Percentiles rank a stretch among this genome's conserved stretches.
Conservation (phyloP, 2,113 vertebrate species). For the Notothenia coriiceps region DNA sequence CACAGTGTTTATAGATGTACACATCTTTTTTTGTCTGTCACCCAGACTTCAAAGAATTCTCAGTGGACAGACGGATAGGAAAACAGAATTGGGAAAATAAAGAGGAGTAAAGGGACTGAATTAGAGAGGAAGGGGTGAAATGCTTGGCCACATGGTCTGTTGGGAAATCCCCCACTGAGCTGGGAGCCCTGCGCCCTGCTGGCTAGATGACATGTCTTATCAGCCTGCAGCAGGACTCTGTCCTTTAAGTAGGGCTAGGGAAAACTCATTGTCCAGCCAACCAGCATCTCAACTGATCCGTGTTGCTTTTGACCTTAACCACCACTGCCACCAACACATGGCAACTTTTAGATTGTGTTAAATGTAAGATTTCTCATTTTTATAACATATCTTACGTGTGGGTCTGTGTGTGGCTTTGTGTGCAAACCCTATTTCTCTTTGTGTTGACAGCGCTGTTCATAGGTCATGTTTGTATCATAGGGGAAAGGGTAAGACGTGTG, state of each 20-base stretch:
- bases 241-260: slow-evolving; percentile 76
- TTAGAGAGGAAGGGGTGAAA: slow-evolving; percentile 57
- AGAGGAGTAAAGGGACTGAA: slow-evolving; percentile 41
- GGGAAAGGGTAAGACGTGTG: not conserved
- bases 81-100: slow-evolving; percentile 34
- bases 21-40: slow-evolving; percentile 51
- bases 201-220: slow-evolving; percentile 83
- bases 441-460: slow-evolving; percentile 18
- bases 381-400: slow-evolving; percentile 15
- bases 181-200: slow-evolving; percentile 65
- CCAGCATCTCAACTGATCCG: slow-evolving; percentile 76
- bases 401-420: not conserved
- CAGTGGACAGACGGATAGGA: slow-evolving; percentile 44
- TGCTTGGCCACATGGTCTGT: slow-evolving; percentile 72
- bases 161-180: slow-evolving; percentile 78
- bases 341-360: slow-evolving; percentile 69
- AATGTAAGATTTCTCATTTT: slow-evolving; percentile 60
- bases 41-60: slow-evolving; percentile 57
- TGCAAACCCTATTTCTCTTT: not conserved
- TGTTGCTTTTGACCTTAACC: slow-evolving; percentile 79
- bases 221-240: slow-evolving; percentile 79
- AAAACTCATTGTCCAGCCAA: slow-evolving; percentile 81
- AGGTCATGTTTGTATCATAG: slow-evolving; percentile 11
- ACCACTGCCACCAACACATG: slow-evolving; percentile 56
- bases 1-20: slow-evolving; percentile 38